A percentile compares a stretch with the other conserved stretches of the same genome.
Conservation (phyloP, 2,888 invertebrate species). For the Sericinus montela region DNA sequence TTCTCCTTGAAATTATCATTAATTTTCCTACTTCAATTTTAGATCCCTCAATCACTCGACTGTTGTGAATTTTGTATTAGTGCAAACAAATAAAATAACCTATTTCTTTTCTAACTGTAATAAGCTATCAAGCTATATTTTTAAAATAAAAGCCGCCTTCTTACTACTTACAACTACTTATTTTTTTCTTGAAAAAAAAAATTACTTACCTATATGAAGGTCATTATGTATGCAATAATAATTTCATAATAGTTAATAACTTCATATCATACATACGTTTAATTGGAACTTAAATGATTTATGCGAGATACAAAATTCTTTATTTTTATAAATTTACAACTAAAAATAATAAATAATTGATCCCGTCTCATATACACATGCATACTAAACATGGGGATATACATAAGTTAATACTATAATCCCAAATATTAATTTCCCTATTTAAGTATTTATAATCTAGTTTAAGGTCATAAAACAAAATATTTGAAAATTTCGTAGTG, state of each 20-base stretch:
- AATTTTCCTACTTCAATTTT: too few relatives aligned
- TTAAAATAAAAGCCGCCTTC: too few relatives aligned
- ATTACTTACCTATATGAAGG: too few relatives aligned
- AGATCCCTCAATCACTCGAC: too few relatives aligned
- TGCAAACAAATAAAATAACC: too few relatives aligned
- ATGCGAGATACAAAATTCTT: background rate
- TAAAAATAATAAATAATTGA: conserved; percentile 59
- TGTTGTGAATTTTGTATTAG: too few relatives aligned
- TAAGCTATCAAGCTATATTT: too few relatives aligned
- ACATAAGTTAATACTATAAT: conserved; percentile 52
- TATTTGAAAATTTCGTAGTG: conserved; percentile 77
- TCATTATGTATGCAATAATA: too few relatives aligned
- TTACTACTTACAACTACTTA: background rate
- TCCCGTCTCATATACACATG: conserved; percentile 65
- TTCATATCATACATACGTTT: conserved; percentile 3
- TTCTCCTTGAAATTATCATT: too few relatives aligned
- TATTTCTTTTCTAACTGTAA: too few relatives aligned
- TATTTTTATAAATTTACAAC: conserved; percentile 22
- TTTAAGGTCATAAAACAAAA: conserved; percentile 72
- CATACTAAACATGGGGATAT: conserved; percentile 52
- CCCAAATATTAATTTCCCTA: conserved; percentile 51
- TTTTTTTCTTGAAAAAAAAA: conserved; percentile 1
- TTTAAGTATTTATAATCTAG: conserved; percentile 59
- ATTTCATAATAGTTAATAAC: too few relatives aligned
- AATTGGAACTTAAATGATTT: background rate